phyloP scores from a whole-genome alignment of 2,797 vertebrate genomes.

The Bovichtus diacanthus region DNA sequence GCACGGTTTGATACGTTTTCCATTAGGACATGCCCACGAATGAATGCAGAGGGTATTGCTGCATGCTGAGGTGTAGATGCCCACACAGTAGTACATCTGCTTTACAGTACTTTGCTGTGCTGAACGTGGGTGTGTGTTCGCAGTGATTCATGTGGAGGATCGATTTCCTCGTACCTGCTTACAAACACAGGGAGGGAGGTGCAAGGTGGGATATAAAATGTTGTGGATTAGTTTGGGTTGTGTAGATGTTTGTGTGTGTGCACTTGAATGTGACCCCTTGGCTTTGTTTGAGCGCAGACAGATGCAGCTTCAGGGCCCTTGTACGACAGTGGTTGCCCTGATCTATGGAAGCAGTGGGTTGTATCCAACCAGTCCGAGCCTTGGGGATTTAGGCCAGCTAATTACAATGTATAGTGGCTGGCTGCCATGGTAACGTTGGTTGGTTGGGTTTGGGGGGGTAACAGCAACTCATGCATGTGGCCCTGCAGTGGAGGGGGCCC shows the following conservation, averaged over 20 bases:
- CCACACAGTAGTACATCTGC: constrained; percentile 47
- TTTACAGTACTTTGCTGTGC: constrained; percentile 11
- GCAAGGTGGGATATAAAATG: constrained; percentile 5
- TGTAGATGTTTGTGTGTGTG: constrained; percentile 32
- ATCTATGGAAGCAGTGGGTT: constrained; percentile 64
- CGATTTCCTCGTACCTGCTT: constrained; percentile 36
- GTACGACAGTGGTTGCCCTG: constrained; percentile 32
- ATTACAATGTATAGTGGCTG: constrained; percentile 80
- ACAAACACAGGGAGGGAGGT: constrained; percentile 10
- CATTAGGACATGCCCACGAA: constrained; percentile 48
- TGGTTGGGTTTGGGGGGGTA: constrained; percentile 46
- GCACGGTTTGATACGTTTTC: constrained; percentile 56
- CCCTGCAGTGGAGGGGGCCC: constrained; percentile 36
- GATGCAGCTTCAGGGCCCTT: constrained; percentile 2
- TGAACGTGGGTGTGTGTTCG: constrained; percentile 37
- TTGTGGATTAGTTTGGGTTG: background rate
- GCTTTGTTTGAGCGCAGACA: constrained; percentile 14
- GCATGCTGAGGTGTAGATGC: constrained; percentile 38
- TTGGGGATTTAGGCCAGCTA: constrained; percentile 70
- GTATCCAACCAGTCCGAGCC: constrained; percentile 54
- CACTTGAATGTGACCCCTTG: constrained; percentile 40
- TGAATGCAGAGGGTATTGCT: constrained; percentile 19
- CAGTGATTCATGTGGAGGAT: constrained; percentile 8
- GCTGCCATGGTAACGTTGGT: constrained; percentile 76
- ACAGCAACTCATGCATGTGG: constrained; percentile 47